Evolutionary conservation across 2,888 invertebrate species (phyloP).

Genomic region (Metallyticus violacea): DNA sequence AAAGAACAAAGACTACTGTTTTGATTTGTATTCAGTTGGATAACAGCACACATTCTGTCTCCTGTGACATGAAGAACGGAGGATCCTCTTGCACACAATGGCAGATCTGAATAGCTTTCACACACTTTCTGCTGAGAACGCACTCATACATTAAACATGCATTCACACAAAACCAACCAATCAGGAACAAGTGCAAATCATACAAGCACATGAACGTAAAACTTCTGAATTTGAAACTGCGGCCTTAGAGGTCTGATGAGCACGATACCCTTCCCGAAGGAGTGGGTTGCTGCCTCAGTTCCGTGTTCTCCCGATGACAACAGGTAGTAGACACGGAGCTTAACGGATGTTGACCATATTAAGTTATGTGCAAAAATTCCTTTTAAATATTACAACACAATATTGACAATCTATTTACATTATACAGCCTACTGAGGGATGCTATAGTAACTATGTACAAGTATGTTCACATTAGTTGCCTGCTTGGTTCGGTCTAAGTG

Average conservation of each 20-base stretch:
- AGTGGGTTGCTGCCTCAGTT: not conserved
- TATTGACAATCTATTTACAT: slow-evolving; percentile 33
- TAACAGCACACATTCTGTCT: not conserved
- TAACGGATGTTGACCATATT: not conserved
- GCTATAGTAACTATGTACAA: slow-evolving; percentile 32
- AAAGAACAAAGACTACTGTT: slow-evolving; percentile 15
- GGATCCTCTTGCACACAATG: slow-evolving; percentile 6
- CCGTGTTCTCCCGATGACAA: too few species aligned
- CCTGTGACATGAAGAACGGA: too few species aligned
- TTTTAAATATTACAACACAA: slow-evolving; percentile 34
- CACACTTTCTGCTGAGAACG: not conserved
- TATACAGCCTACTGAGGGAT: slow-evolving; percentile 25
- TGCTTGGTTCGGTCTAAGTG: slow-evolving; percentile 18
- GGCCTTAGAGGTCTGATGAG: slow-evolving; percentile 28
- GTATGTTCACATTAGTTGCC: slow-evolving; percentile 27
- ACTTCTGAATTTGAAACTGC: slow-evolving; percentile 17
- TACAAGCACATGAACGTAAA: slow-evolving; percentile 24
- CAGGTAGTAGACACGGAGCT: not conserved
- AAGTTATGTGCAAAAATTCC: slow-evolving; percentile 27
- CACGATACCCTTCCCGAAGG: slow-evolving; percentile 8
- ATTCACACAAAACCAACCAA: slow-evolving; percentile 18
- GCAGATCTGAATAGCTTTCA: not conserved
- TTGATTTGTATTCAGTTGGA: slow-evolving; percentile 28
- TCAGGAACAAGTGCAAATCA: slow-evolving; percentile 24
- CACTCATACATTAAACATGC: not conserved